Conservation (phyloP, 2,888 invertebrate species). For the Monopis laevigella region DNA sequence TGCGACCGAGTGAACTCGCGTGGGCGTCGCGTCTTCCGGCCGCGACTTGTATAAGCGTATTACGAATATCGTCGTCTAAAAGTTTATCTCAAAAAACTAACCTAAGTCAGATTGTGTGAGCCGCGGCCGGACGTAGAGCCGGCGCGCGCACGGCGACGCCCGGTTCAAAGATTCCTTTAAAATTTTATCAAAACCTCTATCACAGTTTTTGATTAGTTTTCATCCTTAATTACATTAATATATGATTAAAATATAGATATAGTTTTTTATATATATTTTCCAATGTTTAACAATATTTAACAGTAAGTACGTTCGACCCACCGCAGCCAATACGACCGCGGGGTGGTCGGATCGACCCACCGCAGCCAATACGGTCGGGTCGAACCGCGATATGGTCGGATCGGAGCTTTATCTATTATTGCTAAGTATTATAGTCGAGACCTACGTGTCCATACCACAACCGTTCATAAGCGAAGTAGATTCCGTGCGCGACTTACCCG, state of each 20-base stretch:
- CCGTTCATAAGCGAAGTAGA: conserved; percentile 64
- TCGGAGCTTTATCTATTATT: conserved; percentile 67
- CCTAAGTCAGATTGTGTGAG: conserved; percentile 16
- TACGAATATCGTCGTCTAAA: too few relatives aligned
- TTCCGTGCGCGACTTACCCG: background rate
- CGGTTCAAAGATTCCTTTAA: conserved; percentile 35
- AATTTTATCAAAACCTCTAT: conserved; percentile 68
- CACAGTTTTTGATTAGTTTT: conserved; percentile 68
- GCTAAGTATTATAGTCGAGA: conserved; percentile 62
- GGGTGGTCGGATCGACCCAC: background rate
- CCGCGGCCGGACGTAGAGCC: background rate
- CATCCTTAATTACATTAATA: conserved; percentile 65
- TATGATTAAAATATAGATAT: conserved; percentile 66
- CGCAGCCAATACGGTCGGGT: too few relatives aligned
- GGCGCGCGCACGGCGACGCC: conserved; percentile 2
- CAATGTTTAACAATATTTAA: conserved; percentile 58
- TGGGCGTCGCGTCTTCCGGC: too few relatives aligned
- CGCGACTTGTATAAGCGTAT: background rate
- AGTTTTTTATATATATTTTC: conserved; percentile 61
- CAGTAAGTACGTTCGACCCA: background rate
- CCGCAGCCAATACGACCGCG: background rate
- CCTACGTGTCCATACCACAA: conserved; percentile 65
- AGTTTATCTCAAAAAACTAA: conserved; percentile 23
- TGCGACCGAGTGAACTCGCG: too few relatives aligned
- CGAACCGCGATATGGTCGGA: too few relatives aligned